Percentiles rank a stretch among this genome's conserved stretches.
Conservation (phyloP, 2,888 invertebrate genomes). For the Pristionchus mayeri region DNA sequence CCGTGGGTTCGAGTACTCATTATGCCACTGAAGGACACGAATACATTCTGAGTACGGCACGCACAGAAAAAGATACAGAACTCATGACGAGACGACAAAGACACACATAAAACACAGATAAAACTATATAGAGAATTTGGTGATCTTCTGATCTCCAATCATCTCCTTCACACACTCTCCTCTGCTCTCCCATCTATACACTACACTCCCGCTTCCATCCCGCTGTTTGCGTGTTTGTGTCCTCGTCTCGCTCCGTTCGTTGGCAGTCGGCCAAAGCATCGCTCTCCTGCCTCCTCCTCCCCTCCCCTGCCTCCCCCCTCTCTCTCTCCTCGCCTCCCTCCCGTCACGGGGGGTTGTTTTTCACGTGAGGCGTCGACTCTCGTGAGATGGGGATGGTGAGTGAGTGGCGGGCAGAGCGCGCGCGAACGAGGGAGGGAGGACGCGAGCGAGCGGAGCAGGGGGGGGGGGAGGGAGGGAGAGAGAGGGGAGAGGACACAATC, state of each 20-base stretch:
- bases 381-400: constrained; percentile 26
- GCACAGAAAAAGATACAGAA: no score
- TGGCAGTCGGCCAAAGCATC: constrained; percentile 33
- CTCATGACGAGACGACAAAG: neutral
- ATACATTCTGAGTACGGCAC: no score
- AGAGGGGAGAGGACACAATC: constrained; percentile 25
- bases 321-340: neutral
- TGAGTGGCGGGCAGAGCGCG: neutral
- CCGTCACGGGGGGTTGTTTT: constrained; percentile 43
- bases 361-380: constrained; percentile 45
- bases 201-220: neutral
- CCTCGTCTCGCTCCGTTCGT: neutral
- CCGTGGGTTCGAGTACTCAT: no score
- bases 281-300: neutral
- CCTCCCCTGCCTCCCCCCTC: neutral
- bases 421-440: neutral
- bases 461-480: neutral
- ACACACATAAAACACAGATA: neutral
- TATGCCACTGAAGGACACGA: no score
- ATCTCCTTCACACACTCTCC: neutral
- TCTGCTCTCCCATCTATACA: neutral
- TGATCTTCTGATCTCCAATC: neutral
- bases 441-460: no score
- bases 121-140: no score
- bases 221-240: constrained; percentile 41